These are phyloP conservation scores for Tinea pellionella DNA, from an alignment of 2,888 invertebrate species.

Conservation along the genomic window DNA sequence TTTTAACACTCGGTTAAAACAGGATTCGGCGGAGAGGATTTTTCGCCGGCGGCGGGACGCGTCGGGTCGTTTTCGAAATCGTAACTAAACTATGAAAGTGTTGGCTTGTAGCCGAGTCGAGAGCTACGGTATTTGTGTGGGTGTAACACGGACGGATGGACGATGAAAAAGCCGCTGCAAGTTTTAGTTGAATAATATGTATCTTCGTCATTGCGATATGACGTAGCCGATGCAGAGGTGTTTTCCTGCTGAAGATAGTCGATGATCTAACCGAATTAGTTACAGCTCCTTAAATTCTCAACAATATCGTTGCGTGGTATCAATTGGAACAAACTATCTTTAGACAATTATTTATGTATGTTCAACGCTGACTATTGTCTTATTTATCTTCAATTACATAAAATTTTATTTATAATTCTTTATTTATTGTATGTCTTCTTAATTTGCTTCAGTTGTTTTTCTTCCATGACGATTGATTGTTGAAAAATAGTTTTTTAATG, in stretches of 20 bases:
- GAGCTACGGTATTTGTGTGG: conserved; percentile 59
- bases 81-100: conserved; percentile 68
- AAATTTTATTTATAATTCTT: too few relatives aligned
- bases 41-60: conserved; percentile 67
- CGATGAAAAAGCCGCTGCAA: conserved; percentile 29
- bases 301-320: neutral
- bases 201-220: conserved; percentile 42
- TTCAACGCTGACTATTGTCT: neutral
- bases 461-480: too few relatives aligned
- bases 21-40: conserved; percentile 43
- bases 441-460: too few relatives aligned
- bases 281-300: neutral
- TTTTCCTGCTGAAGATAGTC: conserved; percentile 61
- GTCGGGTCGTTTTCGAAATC: conserved; percentile 71
- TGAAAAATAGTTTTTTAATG: too few relatives aligned
- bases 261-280: conserved; percentile 35
- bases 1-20: neutral
- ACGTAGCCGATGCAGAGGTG: conserved; percentile 63
- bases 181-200: conserved; percentile 49
- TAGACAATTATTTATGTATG: neutral
- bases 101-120: conserved; percentile 56
- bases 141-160: conserved; percentile 20
- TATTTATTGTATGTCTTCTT: too few relatives aligned
- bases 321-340: neutral
- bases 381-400: neutral